Percentiles rank a stretch among this genome's conserved stretches.
Conservation (phyloP, 1,140 invertebrate species). For the Macrotrachela quadricornifera region DNA sequence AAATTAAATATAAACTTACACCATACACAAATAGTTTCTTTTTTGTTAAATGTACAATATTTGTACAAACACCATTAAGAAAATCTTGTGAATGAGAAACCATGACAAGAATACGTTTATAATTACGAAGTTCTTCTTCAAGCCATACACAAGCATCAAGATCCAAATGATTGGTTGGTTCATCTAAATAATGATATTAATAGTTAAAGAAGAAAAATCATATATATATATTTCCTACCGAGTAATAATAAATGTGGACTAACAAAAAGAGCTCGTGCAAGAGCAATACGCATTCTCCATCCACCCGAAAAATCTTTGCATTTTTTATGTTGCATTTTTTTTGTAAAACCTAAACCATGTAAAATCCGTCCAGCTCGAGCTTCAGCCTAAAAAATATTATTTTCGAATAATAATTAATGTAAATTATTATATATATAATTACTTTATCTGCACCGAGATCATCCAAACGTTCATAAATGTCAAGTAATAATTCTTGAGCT, state of each 20-base stretch:
- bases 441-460: slow-evolving; percentile 87
- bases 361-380: slow-evolving; percentile 76
- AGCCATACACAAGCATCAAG: slow-evolving; percentile 95
- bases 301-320: slow-evolving; percentile 87
- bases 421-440: too few relatives aligned
- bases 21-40: slow-evolving; percentile 81
- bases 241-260: slow-evolving; percentile 26
- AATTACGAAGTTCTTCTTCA: slow-evolving; percentile 83
- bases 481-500: slow-evolving; percentile 79
- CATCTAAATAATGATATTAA: slow-evolving; percentile 60
- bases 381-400: slow-evolving; percentile 31
- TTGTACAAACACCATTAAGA: slow-evolving; percentile 93
- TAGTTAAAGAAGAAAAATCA: slow-evolving; percentile 83
- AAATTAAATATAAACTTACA: slow-evolving; percentile 39
- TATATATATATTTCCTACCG: slow-evolving; percentile 58
- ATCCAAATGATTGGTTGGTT: slow-evolving; percentile 40
- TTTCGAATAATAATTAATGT: too few relatives aligned
- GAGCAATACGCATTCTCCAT: slow-evolving; percentile 97
- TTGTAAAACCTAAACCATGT: slow-evolving; percentile 82
- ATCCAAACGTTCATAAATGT: slow-evolving; percentile 88
- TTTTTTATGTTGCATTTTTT: slow-evolving; percentile 71
- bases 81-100: slow-evolving; percentile 99
- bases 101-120: slow-evolving; percentile 88
- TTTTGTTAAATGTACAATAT: slow-evolving; percentile 85
- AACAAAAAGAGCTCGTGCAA: slow-evolving; percentile 43